Evolutionary conservation across 2,797 vertebrate genomes (phyloP), one percentile per base, ranked within the genome.

Genomic region (Monodelphis domestica): DNA sequence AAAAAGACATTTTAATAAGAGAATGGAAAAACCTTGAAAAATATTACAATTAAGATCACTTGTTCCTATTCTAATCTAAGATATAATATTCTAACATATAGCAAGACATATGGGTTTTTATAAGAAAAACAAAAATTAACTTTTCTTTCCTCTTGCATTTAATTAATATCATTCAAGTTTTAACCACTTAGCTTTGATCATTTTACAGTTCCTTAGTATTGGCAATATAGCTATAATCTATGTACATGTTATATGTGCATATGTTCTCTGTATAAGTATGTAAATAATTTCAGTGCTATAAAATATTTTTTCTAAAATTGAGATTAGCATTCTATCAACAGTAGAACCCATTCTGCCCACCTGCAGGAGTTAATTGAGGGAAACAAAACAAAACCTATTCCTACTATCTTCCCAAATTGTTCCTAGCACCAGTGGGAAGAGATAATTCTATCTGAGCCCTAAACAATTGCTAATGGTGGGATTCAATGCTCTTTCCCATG

Each of bases 11-110:
- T 94, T 94, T 53, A 95, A 33, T 95, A 54, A 96, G 90, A 94
- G 92, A 95, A 88, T 89, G 94, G 2, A 96, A 95, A 97, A 97
- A 94, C 78, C 93, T 89, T 38, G 59, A 89, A 52, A 87, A 95
- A 59, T 70, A 88, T 9, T 63, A 90, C 94, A 95, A 54, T 12
- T 54, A 91, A 93, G 24, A 45, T 89, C 7, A 55, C 94, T 91
- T 93, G 5, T 59, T 97, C 45, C 56, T n/a, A n/a, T n/a, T n/a
- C n/a, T n/a, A n/a, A n/a, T n/a, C n/a, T n/a, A n/a, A n/a, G n/a
- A n/a, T n/a, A n/a, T n/a, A n/a, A n/a, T n/a, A n/a, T n/a, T n/a
- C n/a, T 90, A 50, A 50, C 29, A 28, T 54, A 17, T 14, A 70
- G 57, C 94, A 0, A 94, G 70, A 70, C 88, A 38, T 95, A 57